phyloP scores from a whole-genome alignment of 1,140 invertebrate genomes.

The Scaptomyza hsui region DNA sequence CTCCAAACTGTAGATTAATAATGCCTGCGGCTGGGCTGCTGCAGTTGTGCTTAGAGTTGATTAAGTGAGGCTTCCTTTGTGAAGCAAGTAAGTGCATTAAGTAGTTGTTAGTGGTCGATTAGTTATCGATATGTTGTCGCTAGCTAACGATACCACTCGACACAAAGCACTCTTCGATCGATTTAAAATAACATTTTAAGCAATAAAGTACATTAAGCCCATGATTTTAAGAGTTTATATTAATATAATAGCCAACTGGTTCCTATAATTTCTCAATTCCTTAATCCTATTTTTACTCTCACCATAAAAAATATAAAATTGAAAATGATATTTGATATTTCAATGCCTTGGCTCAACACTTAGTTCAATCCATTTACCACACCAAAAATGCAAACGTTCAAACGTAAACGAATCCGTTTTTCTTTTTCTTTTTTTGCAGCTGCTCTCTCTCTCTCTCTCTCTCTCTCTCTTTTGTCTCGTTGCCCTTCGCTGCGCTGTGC shows the following conservation, averaged over 20 bases:
- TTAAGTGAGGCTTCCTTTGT: neutral
- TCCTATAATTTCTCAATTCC: too few species aligned
- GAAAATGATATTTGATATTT: too few species aligned
- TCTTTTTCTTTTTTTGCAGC: neutral
- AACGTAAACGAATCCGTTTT: constrained; percentile 15
- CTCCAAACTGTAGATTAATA: too few species aligned
- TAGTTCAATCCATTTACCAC: neutral
- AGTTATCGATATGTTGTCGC: neutral
- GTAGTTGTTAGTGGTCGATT: neutral
- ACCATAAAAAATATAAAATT: too few species aligned
- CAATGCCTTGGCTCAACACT: neutral
- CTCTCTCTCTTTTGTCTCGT: neutral
- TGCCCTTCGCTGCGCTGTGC: neutral
- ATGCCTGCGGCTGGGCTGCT: too few species aligned
- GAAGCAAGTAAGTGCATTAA: neutral
- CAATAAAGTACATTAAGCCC: too few species aligned
- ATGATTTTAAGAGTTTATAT: too few species aligned
- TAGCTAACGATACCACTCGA: too few species aligned
- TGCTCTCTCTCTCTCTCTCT: constrained; percentile 5
- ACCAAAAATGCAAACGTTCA: neutral
- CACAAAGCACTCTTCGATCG: too few species aligned
- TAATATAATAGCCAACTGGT: too few species aligned
- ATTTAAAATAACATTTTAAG: too few species aligned
- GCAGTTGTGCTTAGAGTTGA: neutral
- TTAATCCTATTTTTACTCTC: too few species aligned